Evolutionary conservation across 2,888 invertebrate genomes (phyloP), one percentile per base, ranked within the genome.

Genomic region (Mythimna lalbum): DNA sequence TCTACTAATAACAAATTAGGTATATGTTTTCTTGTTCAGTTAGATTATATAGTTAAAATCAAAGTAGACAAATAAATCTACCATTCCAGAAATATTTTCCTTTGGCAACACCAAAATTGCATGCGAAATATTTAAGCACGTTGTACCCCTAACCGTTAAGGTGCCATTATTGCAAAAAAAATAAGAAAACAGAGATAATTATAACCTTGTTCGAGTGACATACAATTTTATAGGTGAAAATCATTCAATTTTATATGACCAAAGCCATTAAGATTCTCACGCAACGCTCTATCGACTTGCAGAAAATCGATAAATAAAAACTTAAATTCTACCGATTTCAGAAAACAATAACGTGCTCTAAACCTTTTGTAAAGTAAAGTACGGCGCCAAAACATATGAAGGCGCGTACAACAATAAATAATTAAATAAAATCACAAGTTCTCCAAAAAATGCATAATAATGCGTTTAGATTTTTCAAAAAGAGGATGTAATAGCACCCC

Each of bases 301-400:
- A 62, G 64, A 53, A 77, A 72, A 43, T 57, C 31, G 52, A 78
- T 78, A 63, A 68, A 72, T 63, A 55, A 69, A 68, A 60, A 77
- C 49, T 53, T 69, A 65, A 56, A 75, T 69, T 71, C 49, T 27
- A 61, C 27, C 55, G 49, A 57, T 61, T 79, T 60, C 49, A 39
- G 61, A 49, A 65, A 57, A 39, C 23, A 73, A 72, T 73, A 83
- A 80, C 71, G 66, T 76, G 72, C 64, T 33, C 33, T 49, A 67
- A 69, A 71, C 52, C 68, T 47, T 62, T 62, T 56, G 50, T 61
- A 63, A 72, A 75, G 63, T 56, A 43, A 69, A 61, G 64, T 68
- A 76, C 82, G 84, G 73, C 73, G 92, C 95, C 95, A 95, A 95
- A 95, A 95, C 95, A 95, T 94, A 95, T 95, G 94, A 95, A 95